Evolutionary conservation across 2,888 invertebrate species (phyloP).

Genomic region (Thymelicus acteon): DNA sequence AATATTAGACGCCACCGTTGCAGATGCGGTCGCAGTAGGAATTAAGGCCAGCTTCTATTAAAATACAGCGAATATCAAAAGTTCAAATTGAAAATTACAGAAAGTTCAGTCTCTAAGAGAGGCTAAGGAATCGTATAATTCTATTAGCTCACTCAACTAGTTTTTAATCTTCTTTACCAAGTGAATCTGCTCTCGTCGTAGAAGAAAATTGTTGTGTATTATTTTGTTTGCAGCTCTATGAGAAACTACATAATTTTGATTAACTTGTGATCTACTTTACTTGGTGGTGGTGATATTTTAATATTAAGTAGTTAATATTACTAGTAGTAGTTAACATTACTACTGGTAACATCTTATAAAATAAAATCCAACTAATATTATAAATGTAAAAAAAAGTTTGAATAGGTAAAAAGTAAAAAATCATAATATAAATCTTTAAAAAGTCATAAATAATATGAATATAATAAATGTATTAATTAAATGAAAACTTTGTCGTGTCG

Average conservation of each 20-base stretch:
- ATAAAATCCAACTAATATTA: no score
- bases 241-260: not conserved
- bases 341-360: no score
- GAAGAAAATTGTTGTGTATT: not conserved
- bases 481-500: no score
- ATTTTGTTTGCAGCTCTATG: not conserved
- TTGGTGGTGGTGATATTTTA: no score
- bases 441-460: no score
- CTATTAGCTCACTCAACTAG: constrained; percentile 11
- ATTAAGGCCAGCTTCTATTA: constrained; percentile 1
- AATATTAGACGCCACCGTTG: not conserved
- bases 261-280: not conserved
- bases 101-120: constrained; percentile 1
- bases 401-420: no score
- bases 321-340: no score
- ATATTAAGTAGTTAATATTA: no score
- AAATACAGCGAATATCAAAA: constrained; percentile 12
- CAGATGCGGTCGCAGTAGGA: constrained; percentile 1
- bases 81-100: constrained; percentile 16
- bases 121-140: constrained; percentile 19
- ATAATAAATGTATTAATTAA: no score
- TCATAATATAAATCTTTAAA: no score
- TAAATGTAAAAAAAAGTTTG: no score
- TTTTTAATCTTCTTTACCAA: constrained; percentile 17
- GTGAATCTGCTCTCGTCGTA: not conserved